These are phyloP conservation scores for Dyspetes luteomarginatus DNA, from an alignment of 2,888 invertebrate genomes.

Conservation along the genomic window DNA sequence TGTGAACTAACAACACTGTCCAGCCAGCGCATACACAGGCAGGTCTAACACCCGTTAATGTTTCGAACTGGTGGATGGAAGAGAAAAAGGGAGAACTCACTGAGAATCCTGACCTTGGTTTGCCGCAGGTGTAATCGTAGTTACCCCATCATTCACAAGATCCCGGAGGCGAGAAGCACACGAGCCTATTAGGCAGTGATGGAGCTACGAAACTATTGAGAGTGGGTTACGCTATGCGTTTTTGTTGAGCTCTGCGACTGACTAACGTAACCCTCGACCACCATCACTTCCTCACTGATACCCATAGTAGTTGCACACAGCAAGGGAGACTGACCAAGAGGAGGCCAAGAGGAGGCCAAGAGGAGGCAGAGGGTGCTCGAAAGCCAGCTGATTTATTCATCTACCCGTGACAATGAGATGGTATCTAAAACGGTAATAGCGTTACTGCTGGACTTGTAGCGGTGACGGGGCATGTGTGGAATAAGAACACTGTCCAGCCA, in stretches of 20 bases:
- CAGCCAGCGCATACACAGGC: no score
- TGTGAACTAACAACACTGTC: background rate
- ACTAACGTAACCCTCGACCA: background rate
- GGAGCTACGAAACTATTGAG: no score
- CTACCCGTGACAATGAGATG: conserved; percentile 79
- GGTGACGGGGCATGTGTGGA: background rate
- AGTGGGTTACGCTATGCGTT: no score
- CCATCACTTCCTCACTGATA: background rate
- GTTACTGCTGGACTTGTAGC: conserved; percentile 24
- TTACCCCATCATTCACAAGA: no score
- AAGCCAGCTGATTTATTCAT: conserved; percentile 75
- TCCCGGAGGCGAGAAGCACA: no score
- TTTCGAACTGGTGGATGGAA: no score
- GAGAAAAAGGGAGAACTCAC: no score
- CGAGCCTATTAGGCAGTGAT: no score
- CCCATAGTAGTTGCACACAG: background rate
- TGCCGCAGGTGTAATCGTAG: no score
- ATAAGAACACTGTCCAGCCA: background rate
- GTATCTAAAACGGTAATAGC: conserved; percentile 75
- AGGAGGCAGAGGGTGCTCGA: conserved; percentile 56
- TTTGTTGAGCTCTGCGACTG: background rate
- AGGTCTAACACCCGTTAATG: no score
- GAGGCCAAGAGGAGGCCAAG: no score
- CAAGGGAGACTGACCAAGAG: background rate
- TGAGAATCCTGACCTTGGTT: no score